A percentile compares a stretch with the other conserved stretches of the same genome.
These are phyloP conservation scores for Syngnathus typhle DNA, from an alignment of 2,113 vertebrate genomes.

Conservation along the genomic window DNA sequence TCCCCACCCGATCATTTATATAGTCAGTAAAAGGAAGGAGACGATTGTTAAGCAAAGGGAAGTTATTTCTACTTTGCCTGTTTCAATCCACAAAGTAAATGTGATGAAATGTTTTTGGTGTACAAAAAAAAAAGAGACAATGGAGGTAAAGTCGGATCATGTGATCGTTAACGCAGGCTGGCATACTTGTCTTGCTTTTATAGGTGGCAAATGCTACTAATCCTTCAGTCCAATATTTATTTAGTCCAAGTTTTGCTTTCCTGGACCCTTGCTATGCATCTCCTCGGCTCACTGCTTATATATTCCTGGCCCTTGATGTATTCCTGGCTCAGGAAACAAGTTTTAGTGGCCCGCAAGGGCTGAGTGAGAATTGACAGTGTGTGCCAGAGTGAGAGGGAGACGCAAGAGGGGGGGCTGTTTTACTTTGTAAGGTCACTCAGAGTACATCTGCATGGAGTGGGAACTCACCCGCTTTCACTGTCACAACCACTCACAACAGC, in stretches of 20 bases:
- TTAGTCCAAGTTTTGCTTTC: conserved; percentile 64
- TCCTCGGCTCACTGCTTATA: conserved; percentile 50
- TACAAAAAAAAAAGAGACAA: conserved; percentile 55
- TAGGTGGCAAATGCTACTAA: conserved; percentile 65
- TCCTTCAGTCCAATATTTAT: conserved; percentile 66
- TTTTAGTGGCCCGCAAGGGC: conserved; percentile 66
- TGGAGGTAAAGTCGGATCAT: conserved; percentile 50
- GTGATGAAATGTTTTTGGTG: conserved; percentile 63
- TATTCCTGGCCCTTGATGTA: conserved; percentile 69
- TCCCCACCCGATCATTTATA: conserved; percentile 14
- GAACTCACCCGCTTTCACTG: conserved; percentile 68
- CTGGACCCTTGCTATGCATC: conserved; percentile 62
- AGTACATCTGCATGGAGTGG: conserved; percentile 72
- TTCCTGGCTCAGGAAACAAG: conserved; percentile 64
- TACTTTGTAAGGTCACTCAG: conserved; percentile 73
- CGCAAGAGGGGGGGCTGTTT: conserved; percentile 56
- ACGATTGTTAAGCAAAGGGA: conserved; percentile 34
- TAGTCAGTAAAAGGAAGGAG: conserved; percentile 32
- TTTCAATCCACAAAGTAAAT: conserved; percentile 51
- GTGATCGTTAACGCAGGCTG: conserved; percentile 52
- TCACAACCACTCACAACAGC: conserved; percentile 66
- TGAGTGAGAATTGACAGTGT: conserved; percentile 65
- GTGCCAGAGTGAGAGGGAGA: conserved; percentile 57
- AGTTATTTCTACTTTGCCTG: conserved; percentile 42
- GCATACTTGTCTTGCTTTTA: conserved; percentile 60